Conservation (phyloP, 2,888 invertebrate species). For the Drosophila dives region DNA sequence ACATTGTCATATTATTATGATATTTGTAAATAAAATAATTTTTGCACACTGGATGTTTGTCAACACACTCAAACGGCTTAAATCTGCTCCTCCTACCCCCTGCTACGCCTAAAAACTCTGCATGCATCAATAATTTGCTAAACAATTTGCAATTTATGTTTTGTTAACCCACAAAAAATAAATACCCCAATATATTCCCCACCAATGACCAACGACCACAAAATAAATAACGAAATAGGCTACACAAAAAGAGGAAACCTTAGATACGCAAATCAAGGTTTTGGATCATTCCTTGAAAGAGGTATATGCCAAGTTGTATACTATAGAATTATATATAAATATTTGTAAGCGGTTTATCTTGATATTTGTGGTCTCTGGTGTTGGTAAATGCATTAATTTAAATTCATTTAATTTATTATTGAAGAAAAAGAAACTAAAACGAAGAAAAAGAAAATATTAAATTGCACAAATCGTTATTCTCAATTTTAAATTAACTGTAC, state of each 20-base stretch:
- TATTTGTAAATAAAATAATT: constrained; percentile 24
- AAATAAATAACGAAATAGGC: constrained; percentile 87
- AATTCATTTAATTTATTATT: constrained; percentile 5
- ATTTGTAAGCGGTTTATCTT: constrained; percentile 31
- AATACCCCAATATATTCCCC: constrained; percentile 7
- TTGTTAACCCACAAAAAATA: constrained; percentile 36
- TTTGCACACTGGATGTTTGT: constrained; percentile 48
- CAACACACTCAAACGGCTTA: constrained; percentile 34
- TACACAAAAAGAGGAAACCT: constrained; percentile 97
- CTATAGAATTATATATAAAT: constrained; percentile 22
- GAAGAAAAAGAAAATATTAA: constrained; percentile 79
- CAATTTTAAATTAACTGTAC: constrained; percentile 83
- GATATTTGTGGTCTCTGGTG: constrained; percentile 68
- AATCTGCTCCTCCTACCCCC: constrained; percentile 18
- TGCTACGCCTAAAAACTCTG: constrained; percentile 43
- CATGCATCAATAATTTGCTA: constrained; percentile 52
- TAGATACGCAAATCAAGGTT: constrained; percentile 95
- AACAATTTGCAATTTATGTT: constrained; percentile 48
- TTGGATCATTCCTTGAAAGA: constrained; percentile 96
- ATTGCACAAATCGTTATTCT: constrained; percentile 85
- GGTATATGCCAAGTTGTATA: constrained; percentile 87
- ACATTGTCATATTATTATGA: constrained; percentile 13
- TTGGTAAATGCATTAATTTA: constrained; percentile 51
- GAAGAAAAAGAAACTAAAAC: constrained; percentile 6
- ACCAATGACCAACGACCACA: constrained; percentile 58